These are phyloP conservation scores for Podarcis siculus DNA, from an alignment of 2,797 vertebrate species.

Conservation along the genomic window DNA sequence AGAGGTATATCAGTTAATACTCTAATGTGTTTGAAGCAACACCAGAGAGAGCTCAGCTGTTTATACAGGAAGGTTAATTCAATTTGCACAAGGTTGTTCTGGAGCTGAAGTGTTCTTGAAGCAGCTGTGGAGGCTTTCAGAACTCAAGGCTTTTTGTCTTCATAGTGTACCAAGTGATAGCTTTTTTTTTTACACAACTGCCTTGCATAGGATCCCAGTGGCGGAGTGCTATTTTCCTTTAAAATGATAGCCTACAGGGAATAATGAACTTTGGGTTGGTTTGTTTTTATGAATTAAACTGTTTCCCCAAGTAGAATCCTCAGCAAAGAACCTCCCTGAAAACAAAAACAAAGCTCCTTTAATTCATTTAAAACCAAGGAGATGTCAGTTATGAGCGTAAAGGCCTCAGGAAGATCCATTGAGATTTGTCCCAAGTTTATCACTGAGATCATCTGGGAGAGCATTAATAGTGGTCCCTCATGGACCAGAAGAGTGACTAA, in stretches of 20 bases:
- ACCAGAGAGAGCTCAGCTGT: slow-evolving; percentile 64
- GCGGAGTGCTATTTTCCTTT: neutral
- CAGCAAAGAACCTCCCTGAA: neutral
- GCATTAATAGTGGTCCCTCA: too few species aligned
- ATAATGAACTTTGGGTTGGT: neutral
- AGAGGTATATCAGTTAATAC: neutral
- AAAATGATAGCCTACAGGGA: neutral
- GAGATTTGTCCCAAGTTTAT: neutral
- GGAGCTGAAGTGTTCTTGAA: slow-evolving; percentile 28
- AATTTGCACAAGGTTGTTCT: slow-evolving; percentile 49
- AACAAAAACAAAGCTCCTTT: slow-evolving; percentile 2
- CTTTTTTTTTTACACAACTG: neutral
- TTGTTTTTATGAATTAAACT: slow-evolving; percentile 2
- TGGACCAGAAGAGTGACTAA: too few species aligned
- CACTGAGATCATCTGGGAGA: too few species aligned
- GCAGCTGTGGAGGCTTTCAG: accelerated
- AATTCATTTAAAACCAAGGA: neutral
- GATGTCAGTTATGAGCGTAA: neutral
- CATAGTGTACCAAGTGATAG: neutral
- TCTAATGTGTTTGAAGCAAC: neutral
- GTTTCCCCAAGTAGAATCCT: neutral
- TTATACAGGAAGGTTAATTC: slow-evolving; percentile 67
- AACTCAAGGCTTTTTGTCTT: neutral
- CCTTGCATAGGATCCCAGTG: neutral
- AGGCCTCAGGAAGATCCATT: neutral